Conservation (phyloP, 1,140 invertebrate genomes). For the Caenorhabditis inopinata region DNA sequence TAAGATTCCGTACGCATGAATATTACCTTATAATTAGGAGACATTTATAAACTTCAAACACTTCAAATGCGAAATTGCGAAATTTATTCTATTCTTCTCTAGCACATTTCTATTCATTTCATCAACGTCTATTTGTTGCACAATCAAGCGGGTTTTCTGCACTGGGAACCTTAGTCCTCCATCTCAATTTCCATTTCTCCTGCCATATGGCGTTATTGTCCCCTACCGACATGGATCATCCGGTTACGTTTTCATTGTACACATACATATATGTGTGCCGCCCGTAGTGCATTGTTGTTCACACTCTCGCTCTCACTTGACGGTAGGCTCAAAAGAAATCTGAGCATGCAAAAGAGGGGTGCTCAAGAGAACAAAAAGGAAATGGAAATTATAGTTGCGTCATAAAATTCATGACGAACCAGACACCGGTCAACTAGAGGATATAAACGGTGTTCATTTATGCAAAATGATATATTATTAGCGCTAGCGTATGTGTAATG, state of each 20-base stretch:
- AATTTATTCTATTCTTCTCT: no score
- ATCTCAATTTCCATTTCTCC: background rate
- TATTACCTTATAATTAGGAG: no score
- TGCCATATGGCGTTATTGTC: background rate
- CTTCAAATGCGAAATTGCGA: no score
- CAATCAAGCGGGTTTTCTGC: background rate
- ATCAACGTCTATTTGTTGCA: slow-evolving; percentile 12
- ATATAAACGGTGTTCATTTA: slow-evolving; percentile 5
- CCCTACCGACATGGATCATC: slow-evolving; percentile 5
- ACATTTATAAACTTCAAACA: no score
- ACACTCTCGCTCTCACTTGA: background rate
- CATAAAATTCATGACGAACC: background rate
- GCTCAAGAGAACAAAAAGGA: background rate
- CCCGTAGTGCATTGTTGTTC: background rate
- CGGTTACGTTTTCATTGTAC: slow-evolving; percentile 2
- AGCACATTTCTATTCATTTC: background rate
- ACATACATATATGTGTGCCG: background rate
- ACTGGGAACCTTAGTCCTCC: no score
- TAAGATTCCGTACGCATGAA: no score
- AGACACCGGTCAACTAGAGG: background rate
- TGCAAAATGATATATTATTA: slow-evolving; percentile 20
- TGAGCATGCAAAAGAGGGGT: background rate
- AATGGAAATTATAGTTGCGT: background rate
- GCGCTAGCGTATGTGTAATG: no score
- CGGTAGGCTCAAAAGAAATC: slow-evolving; percentile 16